Conservation (phyloP, 2,888 invertebrate species). For the Acanthopleura granulata region DNA sequence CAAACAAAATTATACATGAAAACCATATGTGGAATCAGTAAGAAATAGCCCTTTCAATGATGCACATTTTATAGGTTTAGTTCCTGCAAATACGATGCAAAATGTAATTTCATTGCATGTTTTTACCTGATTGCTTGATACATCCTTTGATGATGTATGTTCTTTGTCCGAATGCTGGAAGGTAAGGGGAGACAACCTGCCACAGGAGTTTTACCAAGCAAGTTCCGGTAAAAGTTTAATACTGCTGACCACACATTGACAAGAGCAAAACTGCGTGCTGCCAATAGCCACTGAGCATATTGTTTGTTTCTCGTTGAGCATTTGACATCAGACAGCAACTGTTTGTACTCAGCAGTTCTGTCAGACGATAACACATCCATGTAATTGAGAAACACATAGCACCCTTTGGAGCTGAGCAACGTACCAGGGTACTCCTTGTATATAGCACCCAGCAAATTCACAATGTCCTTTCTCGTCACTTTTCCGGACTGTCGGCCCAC, state of each 20-base stretch:
- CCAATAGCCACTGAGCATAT: constrained; percentile 66
- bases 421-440: constrained; percentile 65
- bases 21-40: too few relatives aligned
- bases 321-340: constrained; percentile 63
- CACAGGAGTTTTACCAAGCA: constrained; percentile 35
- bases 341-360: constrained; percentile 54
- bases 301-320: constrained; percentile 63
- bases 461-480: constrained; percentile 52
- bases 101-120: not conserved
- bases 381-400: constrained; percentile 62
- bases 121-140: constrained; percentile 55
- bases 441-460: constrained; percentile 58
- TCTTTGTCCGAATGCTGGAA: constrained; percentile 27
- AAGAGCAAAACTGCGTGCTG: constrained; percentile 63
- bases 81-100: too few relatives aligned
- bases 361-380: constrained; percentile 63
- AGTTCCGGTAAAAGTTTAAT: constrained; percentile 62
- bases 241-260: constrained; percentile 66
- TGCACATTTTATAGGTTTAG: too few relatives aligned
- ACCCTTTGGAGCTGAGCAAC: constrained; percentile 56
- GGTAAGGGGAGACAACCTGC: constrained; percentile 29
- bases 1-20: too few relatives aligned
- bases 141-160: constrained; percentile 47
- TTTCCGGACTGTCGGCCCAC: constrained; percentile 56
- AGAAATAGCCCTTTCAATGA: too few relatives aligned